Evolutionary conservation across 2,888 invertebrate species (phyloP), one percentile per base, ranked within the genome.

Genomic region (Pherbina coryleti): DNA sequence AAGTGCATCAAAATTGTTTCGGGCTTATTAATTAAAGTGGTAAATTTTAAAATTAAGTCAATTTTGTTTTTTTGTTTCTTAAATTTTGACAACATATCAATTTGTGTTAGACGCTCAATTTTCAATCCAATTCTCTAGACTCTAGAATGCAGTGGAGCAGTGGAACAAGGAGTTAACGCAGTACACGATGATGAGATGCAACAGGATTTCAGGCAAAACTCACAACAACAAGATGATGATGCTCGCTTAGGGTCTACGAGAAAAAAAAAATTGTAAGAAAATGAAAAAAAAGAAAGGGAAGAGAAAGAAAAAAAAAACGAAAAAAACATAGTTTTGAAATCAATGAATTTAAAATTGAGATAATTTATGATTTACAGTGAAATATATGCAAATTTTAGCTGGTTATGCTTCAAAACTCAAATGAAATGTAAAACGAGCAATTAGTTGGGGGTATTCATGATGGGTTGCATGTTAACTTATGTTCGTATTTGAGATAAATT

Each of bases 211-310:
- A 82, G 83, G 84, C 83, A 83, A 79, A 79, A 83, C 81, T 82
- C 83, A 84, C 82, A 84, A 84, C 81, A 83, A 83, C 71, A 82
- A 83, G 81, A 73, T 19, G 75, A 72, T 79, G 81, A 83, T 82
- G 82, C 81, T 83, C 84, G 82, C 83, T 87, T 88, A 88, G 82
- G 88, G 88, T 88, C 88, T 88, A 88, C 84, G 82, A 84, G 84
- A 85, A 84, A 81, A 83, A 82, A 82, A 79, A 78, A 34, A 22
- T 22, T 60, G 22, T 67, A 78, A 78, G 80, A 77, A 53, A 79
- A 67, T 72, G 70, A 37, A 75, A 49, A 77, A 82, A 71, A 82
- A 74, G 77, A 76, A 80, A 14, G n/a, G 17, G 49, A 77, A 28
- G 79, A 44, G 78, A 78, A 73, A 34, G 80, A 66, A 82, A 73